Evolutionary conservation across 2,888 invertebrate genomes (phyloP).

Genomic region (Muscina levida): DNA sequence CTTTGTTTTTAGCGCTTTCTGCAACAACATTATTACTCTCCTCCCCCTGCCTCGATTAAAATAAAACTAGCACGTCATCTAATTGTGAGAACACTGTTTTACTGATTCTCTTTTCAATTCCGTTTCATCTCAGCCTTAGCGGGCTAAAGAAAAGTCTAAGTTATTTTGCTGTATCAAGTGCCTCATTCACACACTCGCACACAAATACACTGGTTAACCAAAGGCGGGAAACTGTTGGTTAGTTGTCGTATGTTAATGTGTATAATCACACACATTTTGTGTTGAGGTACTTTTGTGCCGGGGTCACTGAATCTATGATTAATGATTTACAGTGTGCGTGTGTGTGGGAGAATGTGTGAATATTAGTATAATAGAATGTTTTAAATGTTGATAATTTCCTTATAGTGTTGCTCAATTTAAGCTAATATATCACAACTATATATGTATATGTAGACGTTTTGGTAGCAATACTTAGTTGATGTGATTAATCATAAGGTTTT

Average conservation of each 20-base stretch:
- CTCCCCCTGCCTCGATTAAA: neutral
- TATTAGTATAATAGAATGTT: conserved; percentile 23
- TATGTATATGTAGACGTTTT: neutral
- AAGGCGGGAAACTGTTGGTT: neutral
- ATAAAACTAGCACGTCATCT: conserved; percentile 54
- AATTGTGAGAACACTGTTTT: conserved; percentile 62
- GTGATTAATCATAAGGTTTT: conserved; percentile 21
- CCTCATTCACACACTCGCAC: no score
- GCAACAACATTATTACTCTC: no score
- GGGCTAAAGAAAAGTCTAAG: no score
- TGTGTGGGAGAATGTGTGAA: conserved; percentile 10
- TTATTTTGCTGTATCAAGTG: conserved; percentile 12
- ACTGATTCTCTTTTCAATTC: conserved; percentile 1
- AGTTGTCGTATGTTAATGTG: conserved; percentile 9
- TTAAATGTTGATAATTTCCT: conserved; percentile 25
- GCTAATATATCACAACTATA: conserved; percentile 19
- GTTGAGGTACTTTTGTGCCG: neutral
- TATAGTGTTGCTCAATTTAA: conserved; percentile 20
- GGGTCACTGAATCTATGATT: conserved; percentile 52
- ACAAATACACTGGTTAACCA: neutral
- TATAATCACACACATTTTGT: conserved; percentile 36
- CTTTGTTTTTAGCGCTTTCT: conserved; percentile 3
- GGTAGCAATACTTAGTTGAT: neutral
- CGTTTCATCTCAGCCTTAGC: no score
- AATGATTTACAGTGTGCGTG: no score